Evolutionary conservation across 2,113 vertebrate species (phyloP), one percentile per base, ranked within the genome.

Genomic region (Geothlypis trichas): DNA sequence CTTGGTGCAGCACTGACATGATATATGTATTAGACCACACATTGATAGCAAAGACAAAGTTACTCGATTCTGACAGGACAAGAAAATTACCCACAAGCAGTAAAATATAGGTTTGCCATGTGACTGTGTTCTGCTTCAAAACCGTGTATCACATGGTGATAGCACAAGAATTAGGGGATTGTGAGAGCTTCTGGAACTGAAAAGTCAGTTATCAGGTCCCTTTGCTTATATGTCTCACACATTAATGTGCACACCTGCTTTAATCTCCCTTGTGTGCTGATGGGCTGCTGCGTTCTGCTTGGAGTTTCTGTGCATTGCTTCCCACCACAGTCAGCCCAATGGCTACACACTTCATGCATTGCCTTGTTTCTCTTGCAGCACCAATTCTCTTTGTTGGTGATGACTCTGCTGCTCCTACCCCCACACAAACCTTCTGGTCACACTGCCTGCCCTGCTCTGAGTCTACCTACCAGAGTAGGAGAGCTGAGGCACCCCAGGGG

Each of bases 1-100:
- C 84, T 65, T 42, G 20, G n/a, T 79, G 72, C 81, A 89, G n/a
- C 52, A 65, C 63, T 71, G 77, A 80, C 81, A 84, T 52, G 68
- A 97, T 95, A 93, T 92, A 91, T 91, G 91, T 92, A 96, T 97
- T 95, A 96, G 95, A 89, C 84, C 80, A 93, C 95, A 93, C 88
- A 33, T 2, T 85, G 93, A 89, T 78, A 95, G 85, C 86, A 97
- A 96, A 87, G 41, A 91, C 92, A 84, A 95, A 95, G 93, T 93
- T 93, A 54, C 86, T 87, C 2, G 3, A 10, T 89, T 95, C 89
- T 97, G 95, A 96, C 93, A 95, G 85, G 90, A 97, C 57, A 77
- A 90, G 90, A 97, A 97, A 93, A 96, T 89, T 93, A 93, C 80
- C 76, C 76, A 83, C 42, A 78, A 96, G 84, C 59, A 49, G 68